Base-by-base conservation (phyloP, 2,113 vertebrate genomes). In the Microcebus ravelobensis region DNA sequence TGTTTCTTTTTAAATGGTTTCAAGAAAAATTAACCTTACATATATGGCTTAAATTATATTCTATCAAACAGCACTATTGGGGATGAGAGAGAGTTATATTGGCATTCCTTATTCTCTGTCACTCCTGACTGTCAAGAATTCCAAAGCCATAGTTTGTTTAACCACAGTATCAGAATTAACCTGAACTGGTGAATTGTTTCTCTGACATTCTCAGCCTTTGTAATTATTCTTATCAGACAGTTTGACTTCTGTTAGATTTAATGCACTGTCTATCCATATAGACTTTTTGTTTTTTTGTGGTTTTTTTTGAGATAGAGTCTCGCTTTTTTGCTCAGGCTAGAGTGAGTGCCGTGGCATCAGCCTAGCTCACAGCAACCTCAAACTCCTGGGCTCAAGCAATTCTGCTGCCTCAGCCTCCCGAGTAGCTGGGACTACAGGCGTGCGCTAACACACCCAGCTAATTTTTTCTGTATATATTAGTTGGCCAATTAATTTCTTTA, bases 181-280 rank as follows among this genome's bases (percentile, higher is more conserved):
- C 21, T 91, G 50, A 70, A 52, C 71, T 73, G 31, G 50, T 39
- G 14, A 87, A 63, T 65, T 91, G 13, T 87, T 96, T 85, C 57
- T 95, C 27, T 70, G 52, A 39, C 15, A 65, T 65, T 17, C 42
- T 12, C 23, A 36, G 57, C 68, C 74, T 96, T 93, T 87, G 59
- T 85, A 63, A 63, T 73, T 87, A 55, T 61, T 89, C 45, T 87
- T 88, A 63, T 23, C 93, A 50, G n/a, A 48, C 45, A 77, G 18
- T 92, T 95, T 87, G 14, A 55, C 71, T 87, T 89, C 18, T 91
- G 45, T 63, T 85, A 18, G 65, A 95, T 71, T 63, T 85, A 84
- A 81, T 52, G 2, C 8, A 14, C 42, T 92, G 6, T 45, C 39
- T 20, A 61, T 61, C 18, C 59, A 59, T 52, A 15, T 7, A 79